Percentiles rank a stretch among this genome's conserved stretches.
Conservation (phyloP, 2,797 vertebrate species). For the Sandelia bainsii region DNA sequence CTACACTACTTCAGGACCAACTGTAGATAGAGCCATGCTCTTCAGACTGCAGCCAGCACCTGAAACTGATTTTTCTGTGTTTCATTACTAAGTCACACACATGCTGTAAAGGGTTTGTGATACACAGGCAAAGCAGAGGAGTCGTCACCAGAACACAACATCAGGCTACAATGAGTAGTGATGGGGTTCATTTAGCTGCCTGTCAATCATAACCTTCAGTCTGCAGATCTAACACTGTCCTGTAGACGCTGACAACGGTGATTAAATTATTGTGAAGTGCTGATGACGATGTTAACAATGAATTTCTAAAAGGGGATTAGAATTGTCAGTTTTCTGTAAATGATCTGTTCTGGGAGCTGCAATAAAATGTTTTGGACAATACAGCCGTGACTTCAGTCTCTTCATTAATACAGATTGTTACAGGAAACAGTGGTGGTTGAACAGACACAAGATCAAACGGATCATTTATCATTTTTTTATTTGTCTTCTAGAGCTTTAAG, state of each 20-base stretch:
- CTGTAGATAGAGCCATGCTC: conserved; percentile 58
- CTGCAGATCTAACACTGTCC: conserved; percentile 49
- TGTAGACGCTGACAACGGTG: conserved; percentile 51
- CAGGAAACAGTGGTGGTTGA: too few relatives aligned
- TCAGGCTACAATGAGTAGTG: neutral
- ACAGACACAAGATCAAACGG: too few relatives aligned
- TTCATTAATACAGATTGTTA: neutral
- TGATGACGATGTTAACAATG: conserved; percentile 16
- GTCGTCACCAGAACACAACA: neutral
- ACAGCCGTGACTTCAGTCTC: neutral
- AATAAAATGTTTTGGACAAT: conserved; percentile 85
- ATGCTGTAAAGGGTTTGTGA: conserved; percentile 18
- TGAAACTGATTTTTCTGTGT: conserved; percentile 10
- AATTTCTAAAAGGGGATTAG: conserved; percentile 53
- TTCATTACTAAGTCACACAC: conserved; percentile 22
- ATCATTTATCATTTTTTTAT: too few relatives aligned
- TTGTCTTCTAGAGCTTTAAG: too few relatives aligned
- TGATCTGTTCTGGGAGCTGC: conserved; percentile 77
- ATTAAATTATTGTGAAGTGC: conserved; percentile 80
- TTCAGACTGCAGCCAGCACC: conserved; percentile 16
- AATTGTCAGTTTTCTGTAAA: conserved; percentile 72
- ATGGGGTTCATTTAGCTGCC: conserved; percentile 9
- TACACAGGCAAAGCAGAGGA: neutral
- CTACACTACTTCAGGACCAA: conserved; percentile 47
- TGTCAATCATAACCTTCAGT: conserved; percentile 26